Evolutionary conservation across 1,140 invertebrate genomes (phyloP).

Genomic region (Aphaenogaster ashmeadi): DNA sequence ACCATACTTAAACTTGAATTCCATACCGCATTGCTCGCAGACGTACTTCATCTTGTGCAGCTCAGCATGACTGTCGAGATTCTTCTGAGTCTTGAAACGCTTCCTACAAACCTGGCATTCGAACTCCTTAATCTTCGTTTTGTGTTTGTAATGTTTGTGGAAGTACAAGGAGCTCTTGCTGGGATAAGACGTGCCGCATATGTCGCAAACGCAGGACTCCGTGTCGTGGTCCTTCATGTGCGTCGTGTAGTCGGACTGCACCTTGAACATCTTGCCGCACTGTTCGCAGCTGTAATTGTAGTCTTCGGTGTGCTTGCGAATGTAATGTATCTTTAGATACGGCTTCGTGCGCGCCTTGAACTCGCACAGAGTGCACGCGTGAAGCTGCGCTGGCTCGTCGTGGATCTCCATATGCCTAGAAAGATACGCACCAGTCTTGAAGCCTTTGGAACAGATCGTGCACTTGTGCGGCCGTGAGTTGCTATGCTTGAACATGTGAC

Average conservation of each 20-base stretch:
- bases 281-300: conserved; percentile 88
- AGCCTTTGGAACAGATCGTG: conserved; percentile 85
- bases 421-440: conserved; percentile 86
- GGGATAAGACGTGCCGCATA: conserved; percentile 89
- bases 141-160: conserved; percentile 86
- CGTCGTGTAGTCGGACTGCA: conserved; percentile 85
- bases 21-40: conserved; percentile 89
- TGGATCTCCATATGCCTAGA: conserved; percentile 87
- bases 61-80: conserved; percentile 83
- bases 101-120: conserved; percentile 86
- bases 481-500: conserved; percentile 85
- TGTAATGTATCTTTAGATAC: conserved; percentile 85
- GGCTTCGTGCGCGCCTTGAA: conserved; percentile 85
- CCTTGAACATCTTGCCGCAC: conserved; percentile 90
- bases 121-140: conserved; percentile 86
- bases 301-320: conserved; percentile 88
- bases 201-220: conserved; percentile 85
- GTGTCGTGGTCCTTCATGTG: conserved; percentile 87
- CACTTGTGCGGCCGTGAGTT: conserved; percentile 86
- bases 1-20: conserved; percentile 89
- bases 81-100: conserved; percentile 86
- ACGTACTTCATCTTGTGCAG: conserved; percentile 87
- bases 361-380: conserved; percentile 81
- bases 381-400: conserved; percentile 75
- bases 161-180: conserved; percentile 83